These are phyloP conservation scores for Nasonia oneida DNA, from an alignment of 2,888 invertebrate species.

Conservation along the genomic window DNA sequence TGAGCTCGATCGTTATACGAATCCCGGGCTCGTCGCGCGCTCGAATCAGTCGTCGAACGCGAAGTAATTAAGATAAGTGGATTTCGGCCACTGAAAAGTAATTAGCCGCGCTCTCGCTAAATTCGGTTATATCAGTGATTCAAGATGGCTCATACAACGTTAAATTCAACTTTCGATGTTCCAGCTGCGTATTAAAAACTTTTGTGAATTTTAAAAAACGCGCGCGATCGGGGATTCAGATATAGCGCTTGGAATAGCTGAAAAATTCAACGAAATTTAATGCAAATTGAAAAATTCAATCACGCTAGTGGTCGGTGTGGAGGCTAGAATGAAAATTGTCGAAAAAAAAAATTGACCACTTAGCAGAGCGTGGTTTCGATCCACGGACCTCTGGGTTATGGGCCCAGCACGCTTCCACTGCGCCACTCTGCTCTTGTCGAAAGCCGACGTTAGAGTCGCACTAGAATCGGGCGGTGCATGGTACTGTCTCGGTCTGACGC, in stretches of 20 bases:
- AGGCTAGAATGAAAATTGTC: constrained; percentile 13
- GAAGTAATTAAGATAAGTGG: constrained; percentile 49
- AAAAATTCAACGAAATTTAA: not conserved
- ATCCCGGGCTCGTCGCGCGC: not conserved
- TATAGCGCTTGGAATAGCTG: not conserved
- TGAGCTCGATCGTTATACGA: not conserved
- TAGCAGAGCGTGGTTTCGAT: constrained; percentile 63
- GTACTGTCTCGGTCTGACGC: not conserved
- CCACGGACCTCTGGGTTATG: constrained; percentile 58
- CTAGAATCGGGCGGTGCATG: not conserved
- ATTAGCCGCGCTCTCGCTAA: constrained; percentile 26
- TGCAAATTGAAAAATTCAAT: not conserved
- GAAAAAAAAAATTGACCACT: constrained; percentile 52
- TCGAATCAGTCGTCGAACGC: constrained; percentile 26
- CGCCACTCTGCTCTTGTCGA: constrained; percentile 36
- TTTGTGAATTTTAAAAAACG: constrained; percentile 23
- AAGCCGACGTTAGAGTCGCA: not conserved
- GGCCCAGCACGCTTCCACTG: constrained; percentile 37
- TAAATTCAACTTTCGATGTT: not conserved
- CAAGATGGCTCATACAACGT: not conserved
- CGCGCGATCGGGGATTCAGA: too few relatives aligned
- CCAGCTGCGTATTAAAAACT: not conserved
- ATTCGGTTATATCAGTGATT: constrained; percentile 25
- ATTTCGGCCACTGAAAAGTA: constrained; percentile 35
- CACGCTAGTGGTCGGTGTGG: not conserved